A percentile compares a stretch with the other conserved stretches of the same genome.
Evolutionary conservation across 2,113 vertebrate genomes (phyloP).

Genomic region (Pterocles orientalis): DNA sequence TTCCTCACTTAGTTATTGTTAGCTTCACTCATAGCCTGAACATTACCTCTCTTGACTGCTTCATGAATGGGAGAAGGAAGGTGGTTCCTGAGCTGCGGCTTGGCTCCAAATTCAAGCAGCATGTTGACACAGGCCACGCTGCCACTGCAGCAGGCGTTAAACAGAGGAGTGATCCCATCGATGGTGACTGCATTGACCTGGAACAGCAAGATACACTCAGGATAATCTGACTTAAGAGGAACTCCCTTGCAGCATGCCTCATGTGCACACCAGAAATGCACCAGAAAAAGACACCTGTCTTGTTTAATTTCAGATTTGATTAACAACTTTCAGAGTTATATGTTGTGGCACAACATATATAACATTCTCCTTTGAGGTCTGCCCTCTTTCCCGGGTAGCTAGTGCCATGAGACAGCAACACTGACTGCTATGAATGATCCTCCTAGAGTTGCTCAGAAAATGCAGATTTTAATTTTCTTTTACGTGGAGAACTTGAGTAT

Average conservation of each 20-base stretch:
- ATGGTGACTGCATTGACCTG: constrained; percentile 83
- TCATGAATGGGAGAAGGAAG: constrained; percentile 85
- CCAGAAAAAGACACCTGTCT: not conserved
- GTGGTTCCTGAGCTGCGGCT: constrained; percentile 63
- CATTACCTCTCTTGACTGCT: constrained; percentile 84
- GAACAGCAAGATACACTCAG: not conserved
- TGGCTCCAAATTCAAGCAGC: constrained; percentile 80
- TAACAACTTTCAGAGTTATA: not conserved
- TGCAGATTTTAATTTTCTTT: not conserved
- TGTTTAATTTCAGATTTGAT: not conserved
- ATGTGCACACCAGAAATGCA: not conserved
- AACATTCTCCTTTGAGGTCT: not conserved
- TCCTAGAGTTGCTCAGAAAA: not conserved
- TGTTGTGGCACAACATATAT: not conserved
- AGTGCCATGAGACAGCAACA: not conserved
- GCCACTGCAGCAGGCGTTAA: constrained; percentile 87
- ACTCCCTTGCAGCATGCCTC: rapidly evolving
- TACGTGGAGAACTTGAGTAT: not conserved
- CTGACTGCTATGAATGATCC: not conserved
- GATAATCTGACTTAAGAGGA: not conserved
- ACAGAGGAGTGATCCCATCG: constrained; percentile 87
- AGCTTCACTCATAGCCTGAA: not conserved
- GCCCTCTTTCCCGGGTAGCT: not conserved
- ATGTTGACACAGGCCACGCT: constrained; percentile 83
- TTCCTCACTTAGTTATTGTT: not conserved